phyloP scores from a whole-genome alignment of 2,888 invertebrate genomes.

The Drosophila koepferae region DNA sequence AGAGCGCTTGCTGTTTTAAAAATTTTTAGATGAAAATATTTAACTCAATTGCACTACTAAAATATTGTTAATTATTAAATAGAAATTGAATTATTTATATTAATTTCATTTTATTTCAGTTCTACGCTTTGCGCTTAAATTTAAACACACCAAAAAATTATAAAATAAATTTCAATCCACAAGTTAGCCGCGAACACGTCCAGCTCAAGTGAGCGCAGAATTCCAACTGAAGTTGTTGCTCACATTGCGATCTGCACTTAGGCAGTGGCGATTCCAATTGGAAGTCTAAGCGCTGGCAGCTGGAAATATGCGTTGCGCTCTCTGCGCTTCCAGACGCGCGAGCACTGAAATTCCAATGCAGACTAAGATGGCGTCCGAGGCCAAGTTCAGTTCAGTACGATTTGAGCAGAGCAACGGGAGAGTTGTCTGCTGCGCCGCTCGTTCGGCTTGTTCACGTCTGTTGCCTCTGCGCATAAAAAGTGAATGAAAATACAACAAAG shows the following conservation, averaged over 20 bases:
- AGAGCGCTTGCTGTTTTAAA: background rate
- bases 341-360: slow-evolving; percentile 43
- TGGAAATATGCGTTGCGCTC: slow-evolving; percentile 39
- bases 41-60: background rate
- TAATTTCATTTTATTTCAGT: background rate
- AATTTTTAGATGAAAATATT: background rate
- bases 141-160: slow-evolving; percentile 12
- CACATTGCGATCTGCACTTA: slow-evolving; percentile 27
- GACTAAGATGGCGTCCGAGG: slow-evolving; percentile 85
- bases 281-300: slow-evolving; percentile 23
- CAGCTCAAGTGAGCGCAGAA: slow-evolving; percentile 60
- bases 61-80: background rate
- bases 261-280: slow-evolving; percentile 52
- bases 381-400: slow-evolving; percentile 80
- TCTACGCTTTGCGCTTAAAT: background rate
- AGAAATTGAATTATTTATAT: background rate
- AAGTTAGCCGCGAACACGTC: slow-evolving; percentile 69
- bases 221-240: slow-evolving; percentile 72
- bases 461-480: slow-evolving; percentile 70
- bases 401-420: slow-evolving; percentile 83
- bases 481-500: slow-evolving; percentile 29
- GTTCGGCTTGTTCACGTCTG: slow-evolving; percentile 56
- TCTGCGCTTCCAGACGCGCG: slow-evolving; percentile 37
- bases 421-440: slow-evolving; percentile 65
- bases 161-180: background rate